Conservation (phyloP, 2,113 vertebrate genomes). For the Colinus virginianus region DNA sequence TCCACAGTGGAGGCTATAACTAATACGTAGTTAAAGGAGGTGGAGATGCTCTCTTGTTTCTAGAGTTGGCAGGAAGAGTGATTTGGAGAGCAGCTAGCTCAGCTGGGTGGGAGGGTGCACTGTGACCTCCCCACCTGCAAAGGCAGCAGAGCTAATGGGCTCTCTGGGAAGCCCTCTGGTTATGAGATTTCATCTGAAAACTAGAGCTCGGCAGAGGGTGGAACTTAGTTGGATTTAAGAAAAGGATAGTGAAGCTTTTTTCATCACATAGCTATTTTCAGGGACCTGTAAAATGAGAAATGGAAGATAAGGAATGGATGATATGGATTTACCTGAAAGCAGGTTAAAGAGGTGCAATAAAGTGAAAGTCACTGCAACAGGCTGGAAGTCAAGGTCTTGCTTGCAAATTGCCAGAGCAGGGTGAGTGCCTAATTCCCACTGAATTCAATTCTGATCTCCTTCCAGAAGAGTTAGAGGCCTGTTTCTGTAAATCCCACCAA, state of each 20-base stretch:
- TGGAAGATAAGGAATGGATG: not conserved
- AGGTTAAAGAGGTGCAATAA: not conserved
- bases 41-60: not conserved
- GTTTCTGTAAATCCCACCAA: not conserved
- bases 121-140: not conserved
- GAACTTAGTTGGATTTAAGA: not conserved
- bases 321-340: not conserved
- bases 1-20: not conserved
- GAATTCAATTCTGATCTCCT: not conserved
- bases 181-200: not conserved
- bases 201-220: not conserved
- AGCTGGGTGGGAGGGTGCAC: not conserved
- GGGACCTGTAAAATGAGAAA: not conserved
- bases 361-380: not conserved
- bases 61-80: not conserved
- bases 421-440: not conserved
- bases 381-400: not conserved
- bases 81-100: not conserved
- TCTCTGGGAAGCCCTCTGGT: not conserved
- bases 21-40: slow-evolving; percentile 31
- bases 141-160: not conserved
- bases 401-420: not conserved
- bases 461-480: not conserved
- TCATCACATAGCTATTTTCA: not conserved
- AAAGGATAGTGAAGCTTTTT: not conserved